Conservation (phyloP, 2,113 vertebrate species). For the Sarotherodon lohbergeri region DNA sequence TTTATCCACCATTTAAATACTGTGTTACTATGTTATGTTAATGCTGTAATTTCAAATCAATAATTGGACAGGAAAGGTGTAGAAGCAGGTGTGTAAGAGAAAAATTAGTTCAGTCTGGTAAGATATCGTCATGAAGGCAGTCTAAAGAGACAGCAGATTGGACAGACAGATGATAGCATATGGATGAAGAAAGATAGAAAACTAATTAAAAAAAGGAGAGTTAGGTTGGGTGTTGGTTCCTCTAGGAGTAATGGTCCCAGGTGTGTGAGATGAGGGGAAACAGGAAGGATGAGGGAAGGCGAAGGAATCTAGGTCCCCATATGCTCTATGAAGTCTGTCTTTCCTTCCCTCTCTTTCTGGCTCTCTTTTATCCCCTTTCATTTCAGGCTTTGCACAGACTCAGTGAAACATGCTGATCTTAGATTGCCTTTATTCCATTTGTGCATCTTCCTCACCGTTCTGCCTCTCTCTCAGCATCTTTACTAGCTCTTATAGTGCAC, state of each 20-base stretch:
- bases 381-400: background rate
- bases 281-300: background rate
- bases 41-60: background rate
- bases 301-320: slow-evolving; percentile 20
- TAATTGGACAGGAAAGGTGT: background rate
- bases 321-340: slow-evolving; percentile 31
- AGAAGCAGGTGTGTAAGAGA: background rate
- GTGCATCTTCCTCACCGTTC: background rate
- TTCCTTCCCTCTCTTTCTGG: background rate
- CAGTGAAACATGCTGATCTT: background rate
- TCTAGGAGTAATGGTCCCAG: slow-evolving; percentile 37
- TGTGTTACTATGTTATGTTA: background rate
- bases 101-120: background rate
- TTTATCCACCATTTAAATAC: background rate
- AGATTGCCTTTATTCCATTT: background rate
- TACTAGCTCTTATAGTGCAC: background rate
- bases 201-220: slow-evolving; percentile 42
- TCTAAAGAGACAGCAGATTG: background rate
- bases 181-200: background rate
- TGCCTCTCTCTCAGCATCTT: background rate
- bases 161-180: slow-evolving; percentile 6
- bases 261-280: slow-evolving; percentile 29
- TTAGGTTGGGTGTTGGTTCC: slow-evolving; percentile 49
- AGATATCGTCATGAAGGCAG: background rate
- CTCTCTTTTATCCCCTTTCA: slow-evolving; percentile 6